Evolutionary conservation across 2,797 vertebrate genomes (phyloP), one percentile per base, ranked within the genome.

Genomic region (Cyclura pinguis): DNA sequence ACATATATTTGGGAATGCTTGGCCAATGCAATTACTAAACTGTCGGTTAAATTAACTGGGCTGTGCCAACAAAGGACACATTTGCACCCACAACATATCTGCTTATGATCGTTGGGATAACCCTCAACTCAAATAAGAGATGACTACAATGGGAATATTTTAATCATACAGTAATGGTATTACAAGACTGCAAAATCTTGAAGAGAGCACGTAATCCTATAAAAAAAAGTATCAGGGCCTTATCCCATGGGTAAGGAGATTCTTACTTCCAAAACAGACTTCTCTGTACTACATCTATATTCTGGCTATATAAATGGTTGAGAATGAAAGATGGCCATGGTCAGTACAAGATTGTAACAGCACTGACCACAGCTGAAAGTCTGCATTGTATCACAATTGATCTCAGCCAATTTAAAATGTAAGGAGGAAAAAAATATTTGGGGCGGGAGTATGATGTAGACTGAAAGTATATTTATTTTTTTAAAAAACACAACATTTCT

Each of bases 1-100:
- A 94, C 93, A 93, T 92, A 96, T 95, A 93, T 97, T 96, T 85
- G 92, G 93, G 92, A 95, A 92, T 93, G 93, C 87, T 90, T 94
- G 95, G 93, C 94, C 93, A 84, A 59, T 76, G 87, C 92, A 89
- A 94, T 94, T 94, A 94, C 94, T 92, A 78, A 87, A 82, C 92
- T 92, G 12, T 55, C 67, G 84, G 72, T 87, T 62, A 90, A 81
- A 86, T 90, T 88, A 84, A 88, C 80, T 84, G 73, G 86, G 62
- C 80, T 91, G 32, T 57, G 52, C 59, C 62, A 87, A 77, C n/a
- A 88, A 84, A 84, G 32, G 59, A 87, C 62, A 69, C 18, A 86
- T 32, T 69, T 78, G 50, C 74, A 78, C 59, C 7, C 27, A 20
- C 81, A 83, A 42, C 35, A 77, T 81, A 4, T 50, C 76, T 22